Evolutionary conservation across 2,113 vertebrate genomes (phyloP), one percentile per base, ranked within the genome.

Genomic region (Fulmarus glacialis): DNA sequence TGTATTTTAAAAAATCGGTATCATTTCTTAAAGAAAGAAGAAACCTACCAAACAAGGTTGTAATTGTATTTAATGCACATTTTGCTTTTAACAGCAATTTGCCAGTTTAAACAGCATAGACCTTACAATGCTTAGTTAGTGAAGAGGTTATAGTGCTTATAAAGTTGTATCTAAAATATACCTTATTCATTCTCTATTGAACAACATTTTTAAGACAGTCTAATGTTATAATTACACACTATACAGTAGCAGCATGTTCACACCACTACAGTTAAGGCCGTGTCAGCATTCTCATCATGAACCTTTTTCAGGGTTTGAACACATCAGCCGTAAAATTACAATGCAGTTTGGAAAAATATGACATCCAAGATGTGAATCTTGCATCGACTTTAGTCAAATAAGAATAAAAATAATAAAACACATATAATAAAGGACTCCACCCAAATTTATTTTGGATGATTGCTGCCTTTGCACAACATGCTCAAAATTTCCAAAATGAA

Each of bases 121-220:
- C 66, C 87, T 97, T 98, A 96, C 96, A 98, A 95, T 56, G 95
- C 91, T 97, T 71, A 96, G 86, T 59, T 97, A 90, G 71, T 68
- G 94, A 98, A 98, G 96, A 98, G 82, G 92, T 97, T 96, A 97
- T 79, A 97, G 53, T 86, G 87, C 85, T 97, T 98, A 97, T 94
- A 97, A 98, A 98, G 94, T 97, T 95, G 87, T 97, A 97, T 97
- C 92, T 98, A 98, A 98, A 98, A 98, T 98, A 98, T 93, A 98
- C 56, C 90, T 97, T 97, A 96, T 97, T 97, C 94, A 90, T 96
- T 96, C 92, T 98, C 96, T 95, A 95, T 72, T 89, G 89, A 98
- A 97, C 75, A 94, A 82, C 66, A 81, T 96, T 94, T 98, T 97
- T 60, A 97, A 98, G 91, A 97, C 83, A 97, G 82, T 92, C 93